Evolutionary conservation across 1,140 invertebrate species (phyloP).

Genomic region (Drosophila bocki): DNA sequence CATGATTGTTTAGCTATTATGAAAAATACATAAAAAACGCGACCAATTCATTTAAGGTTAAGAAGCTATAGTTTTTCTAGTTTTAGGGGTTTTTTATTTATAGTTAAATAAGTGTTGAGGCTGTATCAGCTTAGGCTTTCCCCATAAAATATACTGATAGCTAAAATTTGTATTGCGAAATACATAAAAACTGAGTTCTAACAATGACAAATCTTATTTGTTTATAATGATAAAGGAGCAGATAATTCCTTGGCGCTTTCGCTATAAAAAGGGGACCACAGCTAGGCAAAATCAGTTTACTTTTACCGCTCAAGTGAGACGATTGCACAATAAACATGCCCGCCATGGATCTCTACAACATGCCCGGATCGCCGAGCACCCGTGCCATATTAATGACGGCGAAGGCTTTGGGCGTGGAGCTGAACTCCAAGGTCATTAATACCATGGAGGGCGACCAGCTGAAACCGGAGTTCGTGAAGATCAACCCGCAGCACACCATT

Average conservation of each 20-base stretch:
- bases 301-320: background rate
- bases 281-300: constrained; percentile 36
- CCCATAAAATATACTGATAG: background rate
- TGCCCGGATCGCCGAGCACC: constrained; percentile 89
- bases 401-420: constrained; percentile 89
- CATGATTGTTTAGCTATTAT: too few species aligned
- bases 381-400: constrained; percentile 89
- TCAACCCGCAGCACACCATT: constrained; percentile 87
- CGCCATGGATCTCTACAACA: constrained; percentile 87
- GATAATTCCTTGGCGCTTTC: background rate
- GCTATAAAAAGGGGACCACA: constrained; percentile 10
- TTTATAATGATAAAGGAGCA: background rate
- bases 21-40: too few species aligned
- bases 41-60: too few species aligned
- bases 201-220: constrained; percentile 48
- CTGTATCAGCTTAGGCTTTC: background rate
- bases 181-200: constrained; percentile 23
- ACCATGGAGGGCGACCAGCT: constrained; percentile 88
- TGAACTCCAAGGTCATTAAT: constrained; percentile 89
- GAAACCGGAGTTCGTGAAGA: constrained; percentile 90
- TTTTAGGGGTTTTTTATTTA: too few species aligned
- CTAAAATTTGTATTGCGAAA: background rate
- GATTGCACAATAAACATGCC: background rate
- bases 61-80: too few species aligned
- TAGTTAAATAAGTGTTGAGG: too few species aligned